Base-by-base conservation (phyloP, 2,797 vertebrate genomes). In the Choloepus didactylus region DNA sequence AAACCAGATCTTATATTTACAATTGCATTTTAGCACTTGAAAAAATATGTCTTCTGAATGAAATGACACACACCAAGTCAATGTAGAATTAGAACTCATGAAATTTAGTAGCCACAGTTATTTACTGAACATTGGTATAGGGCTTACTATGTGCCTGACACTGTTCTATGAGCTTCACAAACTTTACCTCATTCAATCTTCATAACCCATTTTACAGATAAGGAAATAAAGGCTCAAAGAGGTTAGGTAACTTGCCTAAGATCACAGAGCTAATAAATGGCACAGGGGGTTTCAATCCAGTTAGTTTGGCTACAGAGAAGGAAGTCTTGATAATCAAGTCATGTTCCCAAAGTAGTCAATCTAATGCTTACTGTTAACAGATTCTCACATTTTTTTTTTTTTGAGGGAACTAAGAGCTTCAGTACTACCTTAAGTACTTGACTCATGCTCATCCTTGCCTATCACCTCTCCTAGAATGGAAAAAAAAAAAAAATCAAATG, bases 1-100 rank as follows among this genome's bases (percentile, higher is more conserved):
- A 92, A 92, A 73, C 49, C 64, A 94, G 59, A 92, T 91, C n/a
- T 67, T 73, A 27, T 25, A 44, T 51, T 94, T 81, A 64, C 4
- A 81, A 81, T 54, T 79, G 62, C 56, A 91, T 87, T 95, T 90
- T 15, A 66, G 87, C 35, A 7, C 64, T 66, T 72, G 66, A 77
- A 75, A 89, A 93, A 83, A 84, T 3, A 18, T 29, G 51, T 80
- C 49, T 76, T 60, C 83, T 77, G 38, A 89, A 72, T 64, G 69
- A 84, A 70, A 81, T 7, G 46, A 66, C 69, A 85, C 79, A 35
- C 14, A 59, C 62, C 11, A 77, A 95, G 72, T 41, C 49, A 62
- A 27, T 2, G 2, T 14, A 80, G 46, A 80, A 70, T 79, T 3
- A 44, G n/a, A 87, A 76, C 29, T 69, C n/a, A 76, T 6, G 29